Percentiles rank a stretch among this genome's conserved stretches.
These are phyloP conservation scores for Cladorhizidae sp. DNA, from an alignment of 37 sponge, comb jelly and placozoan species.

Conservation along the genomic window DNA sequence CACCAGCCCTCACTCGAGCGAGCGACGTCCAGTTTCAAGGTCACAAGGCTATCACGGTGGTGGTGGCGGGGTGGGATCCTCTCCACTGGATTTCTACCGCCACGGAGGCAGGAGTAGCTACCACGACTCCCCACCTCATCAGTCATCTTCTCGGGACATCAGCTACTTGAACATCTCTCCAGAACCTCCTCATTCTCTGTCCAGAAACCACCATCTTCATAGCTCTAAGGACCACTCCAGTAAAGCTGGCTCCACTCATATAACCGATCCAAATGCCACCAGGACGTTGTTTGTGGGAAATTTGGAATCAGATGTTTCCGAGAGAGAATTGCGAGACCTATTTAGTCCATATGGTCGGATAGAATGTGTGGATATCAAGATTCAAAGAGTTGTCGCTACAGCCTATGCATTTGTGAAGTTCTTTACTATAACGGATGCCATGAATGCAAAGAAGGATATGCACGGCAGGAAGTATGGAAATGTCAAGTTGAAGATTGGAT, in stretches of 20 bases:
- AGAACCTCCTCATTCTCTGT: background rate
- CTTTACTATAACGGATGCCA: constrained; percentile 84
- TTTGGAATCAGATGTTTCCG: constrained; percentile 80
- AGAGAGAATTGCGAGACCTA: constrained; percentile 77
- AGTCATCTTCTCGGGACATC: constrained; percentile 16
- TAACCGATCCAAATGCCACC: constrained; percentile 79
- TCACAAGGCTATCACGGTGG: background rate
- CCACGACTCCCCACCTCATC: background rate
- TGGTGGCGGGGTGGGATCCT: background rate
- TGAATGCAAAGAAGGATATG: constrained; percentile 92
- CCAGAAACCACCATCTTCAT: background rate
- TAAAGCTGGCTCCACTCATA: constrained; percentile 14
- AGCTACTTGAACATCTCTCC: constrained; percentile 12
- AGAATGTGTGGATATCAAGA: constrained; percentile 90
- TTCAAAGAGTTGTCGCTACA: constrained; percentile 29
- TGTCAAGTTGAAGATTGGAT: constrained; percentile 81
- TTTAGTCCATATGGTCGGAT: constrained; percentile 88
- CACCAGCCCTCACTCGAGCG: background rate
- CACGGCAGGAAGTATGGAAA: constrained; percentile 82
- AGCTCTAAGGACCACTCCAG: background rate
- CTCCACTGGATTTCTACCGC: background rate
- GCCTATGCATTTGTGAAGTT: constrained; percentile 95
- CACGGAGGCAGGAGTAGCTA: background rate
- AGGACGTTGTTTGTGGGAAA: constrained; percentile 97
- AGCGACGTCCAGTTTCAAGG: background rate